Evolutionary conservation across 2,797 vertebrate genomes (phyloP).

Genomic region (Falco biarmicus): DNA sequence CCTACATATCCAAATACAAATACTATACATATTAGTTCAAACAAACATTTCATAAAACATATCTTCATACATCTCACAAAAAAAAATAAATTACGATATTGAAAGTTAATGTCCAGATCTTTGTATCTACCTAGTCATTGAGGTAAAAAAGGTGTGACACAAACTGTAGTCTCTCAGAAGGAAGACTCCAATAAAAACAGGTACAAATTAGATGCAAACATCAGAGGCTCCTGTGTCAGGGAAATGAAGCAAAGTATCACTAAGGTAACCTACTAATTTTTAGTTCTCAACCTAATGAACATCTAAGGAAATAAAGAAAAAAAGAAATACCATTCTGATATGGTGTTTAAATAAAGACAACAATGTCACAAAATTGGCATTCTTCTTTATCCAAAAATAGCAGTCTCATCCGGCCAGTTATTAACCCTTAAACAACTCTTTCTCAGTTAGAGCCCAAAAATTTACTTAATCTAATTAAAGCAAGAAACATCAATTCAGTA

Average conservation of each 20-base stretch:
- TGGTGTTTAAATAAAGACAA: background rate
- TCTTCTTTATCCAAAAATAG: background rate
- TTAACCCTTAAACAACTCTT: background rate
- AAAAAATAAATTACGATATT: background rate
- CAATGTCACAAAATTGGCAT: background rate
- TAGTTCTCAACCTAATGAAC: slow-evolving; percentile 39
- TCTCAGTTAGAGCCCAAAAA: background rate
- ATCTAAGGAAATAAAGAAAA: slow-evolving; percentile 47
- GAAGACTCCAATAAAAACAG: slow-evolving; percentile 13
- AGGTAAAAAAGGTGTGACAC: slow-evolving; percentile 2
- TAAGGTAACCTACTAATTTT: slow-evolving; percentile 65
- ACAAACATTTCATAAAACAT: slow-evolving; percentile 34
- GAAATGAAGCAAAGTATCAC: slow-evolving; percentile 60
- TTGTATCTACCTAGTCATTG: slow-evolving; percentile 26
- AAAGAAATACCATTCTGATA: background rate
- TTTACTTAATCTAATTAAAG: background rate
- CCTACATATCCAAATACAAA: background rate
- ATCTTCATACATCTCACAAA: background rate
- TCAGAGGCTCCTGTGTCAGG: slow-evolving; percentile 10
- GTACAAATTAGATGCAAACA: slow-evolving; percentile 49
- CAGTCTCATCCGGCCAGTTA: background rate
- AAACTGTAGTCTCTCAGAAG: background rate
- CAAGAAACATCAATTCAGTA: background rate
- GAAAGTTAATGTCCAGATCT: slow-evolving; percentile 44
- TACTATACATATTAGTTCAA: background rate